Base-by-base conservation (phyloP, 2,888 invertebrate species). In the Craniophora ligustri region DNA sequence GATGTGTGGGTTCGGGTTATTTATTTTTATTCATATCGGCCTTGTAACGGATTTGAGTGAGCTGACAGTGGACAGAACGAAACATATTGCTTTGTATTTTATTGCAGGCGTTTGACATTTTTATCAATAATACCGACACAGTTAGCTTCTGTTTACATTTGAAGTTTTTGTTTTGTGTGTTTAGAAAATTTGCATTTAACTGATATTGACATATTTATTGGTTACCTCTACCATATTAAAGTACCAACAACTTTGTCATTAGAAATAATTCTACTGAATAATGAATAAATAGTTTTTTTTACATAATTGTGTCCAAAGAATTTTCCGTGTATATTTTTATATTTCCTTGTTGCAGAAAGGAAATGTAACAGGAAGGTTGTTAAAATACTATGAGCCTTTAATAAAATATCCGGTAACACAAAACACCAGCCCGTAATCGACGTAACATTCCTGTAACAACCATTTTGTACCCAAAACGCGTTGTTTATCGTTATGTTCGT, bases 21-120 rank as follows among this genome's bases (percentile, higher is more conserved):
- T 48, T 66, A 56, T 56, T 56, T 67, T 61, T 72, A 67, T 72
- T 67, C 62, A 53, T 49, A 51, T 61, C 48, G 32, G 40, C 31
- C 23, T 31, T 13, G 59, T 19, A 47, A 6, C 18, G n/a, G 26
- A 32, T 34, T 30, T 38, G 35, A 36, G 36, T 40, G 68, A 68
- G 47, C 61, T 53, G 56, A 56, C 71, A 72, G 55, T 72, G 40
- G 58, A 40, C 44, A 18, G 31, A 11, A 10, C 26, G 51, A 36
- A 61, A 50, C 55, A 61, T 55, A 56, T 74, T 59, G 67, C 74
- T 51, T 48, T 21, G 35, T 28, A 36, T 54, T 74, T 66, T 51
- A 35, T 44, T 58, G 42, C 40, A 71, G 70, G 71, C 71, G 38
- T 41, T 49, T 51, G 31, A 28, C 28, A 11, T 35, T 63, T 57